phyloP scores from a whole-genome alignment of 2,113 vertebrate species.

The Mystacornis crossleyi region DNA sequence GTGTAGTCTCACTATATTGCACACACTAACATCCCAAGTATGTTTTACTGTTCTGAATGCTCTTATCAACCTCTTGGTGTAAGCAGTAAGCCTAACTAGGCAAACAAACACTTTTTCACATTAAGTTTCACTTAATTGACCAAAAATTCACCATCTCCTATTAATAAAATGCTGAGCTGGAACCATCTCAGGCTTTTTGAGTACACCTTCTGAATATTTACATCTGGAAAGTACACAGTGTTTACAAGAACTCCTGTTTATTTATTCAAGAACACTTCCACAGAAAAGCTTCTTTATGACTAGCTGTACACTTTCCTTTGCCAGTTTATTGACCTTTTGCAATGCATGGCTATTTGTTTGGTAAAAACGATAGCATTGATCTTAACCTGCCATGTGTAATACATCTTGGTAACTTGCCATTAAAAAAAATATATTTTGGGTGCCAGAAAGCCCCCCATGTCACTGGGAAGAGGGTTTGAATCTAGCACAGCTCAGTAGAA shows the following conservation, averaged over 20 bases:
- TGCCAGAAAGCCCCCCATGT: background rate
- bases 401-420: background rate
- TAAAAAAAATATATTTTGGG: background rate
- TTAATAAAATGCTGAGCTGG: conserved; percentile 50
- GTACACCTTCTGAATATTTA: conserved; percentile 64
- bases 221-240: conserved; percentile 43
- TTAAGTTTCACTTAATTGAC: conserved; percentile 18
- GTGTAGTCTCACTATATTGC: conserved; percentile 56
- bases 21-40: conserved; percentile 67
- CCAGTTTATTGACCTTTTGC: conserved; percentile 42
- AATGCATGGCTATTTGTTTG: background rate
- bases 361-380: background rate
- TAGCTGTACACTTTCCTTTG: background rate
- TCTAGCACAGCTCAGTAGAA: background rate
- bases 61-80: conserved; percentile 68
- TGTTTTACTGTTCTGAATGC: conserved; percentile 51
- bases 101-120: conserved; percentile 43
- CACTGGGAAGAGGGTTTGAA: background rate
- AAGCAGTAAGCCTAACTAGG: conserved; percentile 54
- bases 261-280: conserved; percentile 50
- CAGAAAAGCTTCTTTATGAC: conserved; percentile 57
- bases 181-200: conserved; percentile 38
- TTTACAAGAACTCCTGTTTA: conserved; percentile 58
- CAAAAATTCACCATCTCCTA: conserved; percentile 37
- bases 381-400: background rate